Conservation (phyloP, 2,113 vertebrate genomes). For the Eonycteris spelaea region DNA sequence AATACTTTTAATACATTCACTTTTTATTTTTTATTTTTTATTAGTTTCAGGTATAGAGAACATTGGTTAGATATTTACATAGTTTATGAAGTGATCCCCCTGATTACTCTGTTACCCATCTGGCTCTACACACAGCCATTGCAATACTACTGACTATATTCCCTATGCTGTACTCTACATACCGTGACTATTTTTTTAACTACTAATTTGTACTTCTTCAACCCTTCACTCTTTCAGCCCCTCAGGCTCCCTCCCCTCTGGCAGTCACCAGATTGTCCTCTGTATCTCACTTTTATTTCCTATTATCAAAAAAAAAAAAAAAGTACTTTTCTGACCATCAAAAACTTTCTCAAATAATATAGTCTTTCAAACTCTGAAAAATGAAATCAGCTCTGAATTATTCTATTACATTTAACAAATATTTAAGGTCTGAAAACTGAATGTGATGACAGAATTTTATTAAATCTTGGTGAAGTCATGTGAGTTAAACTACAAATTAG, state of each 20-base stretch:
- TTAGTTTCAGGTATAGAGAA: no score
- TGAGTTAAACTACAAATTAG: conserved; percentile 52
- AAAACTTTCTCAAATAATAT: conserved; percentile 40
- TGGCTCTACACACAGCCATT: no score
- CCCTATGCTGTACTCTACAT: no score
- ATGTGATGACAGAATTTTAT: conserved; percentile 59
- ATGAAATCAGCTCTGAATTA: conserved; percentile 52
- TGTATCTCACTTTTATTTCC: background rate
- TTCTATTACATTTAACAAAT: conserved; percentile 40
- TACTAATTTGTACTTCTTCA: no score
- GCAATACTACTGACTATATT: no score
- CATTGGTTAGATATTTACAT: no score
- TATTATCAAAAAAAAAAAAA: background rate
- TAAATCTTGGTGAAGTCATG: conserved; percentile 57
- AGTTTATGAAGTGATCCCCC: no score
- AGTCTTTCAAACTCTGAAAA: background rate
- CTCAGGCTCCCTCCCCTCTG: no score
- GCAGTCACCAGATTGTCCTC: no score
- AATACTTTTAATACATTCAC: background rate
- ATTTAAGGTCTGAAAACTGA: conserved; percentile 40
- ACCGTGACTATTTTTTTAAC: no score
- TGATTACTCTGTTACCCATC: no score
- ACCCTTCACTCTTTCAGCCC: no score
- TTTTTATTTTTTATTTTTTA: background rate
- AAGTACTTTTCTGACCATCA: conserved; percentile 31